Conservation (phyloP, 2,113 vertebrate species). For the Forbesichthys agassizii region DNA sequence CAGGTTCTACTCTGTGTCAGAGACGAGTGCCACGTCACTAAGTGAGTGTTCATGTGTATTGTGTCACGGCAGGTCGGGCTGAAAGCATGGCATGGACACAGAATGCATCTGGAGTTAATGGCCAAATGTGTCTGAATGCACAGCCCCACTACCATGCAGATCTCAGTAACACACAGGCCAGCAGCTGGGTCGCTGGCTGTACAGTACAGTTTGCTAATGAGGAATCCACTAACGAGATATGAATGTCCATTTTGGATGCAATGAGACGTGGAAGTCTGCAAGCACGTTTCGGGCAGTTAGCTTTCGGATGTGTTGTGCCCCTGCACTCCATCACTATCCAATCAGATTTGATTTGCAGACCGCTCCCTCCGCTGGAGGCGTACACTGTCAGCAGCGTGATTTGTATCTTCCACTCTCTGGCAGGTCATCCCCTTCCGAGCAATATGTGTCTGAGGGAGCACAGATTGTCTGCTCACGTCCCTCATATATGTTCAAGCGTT, state of each 20-base stretch:
- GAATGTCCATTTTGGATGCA: background rate
- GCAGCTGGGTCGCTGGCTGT: too few species aligned
- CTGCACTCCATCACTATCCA: constrained; percentile 24
- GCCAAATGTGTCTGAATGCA: too few species aligned
- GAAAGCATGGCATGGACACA: too few species aligned
- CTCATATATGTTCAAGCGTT: constrained; percentile 6
- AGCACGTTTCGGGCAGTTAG: background rate
- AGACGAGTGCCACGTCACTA: too few species aligned
- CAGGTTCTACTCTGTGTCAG: too few species aligned
- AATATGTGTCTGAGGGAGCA: constrained; percentile 2
- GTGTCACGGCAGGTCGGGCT: too few species aligned
- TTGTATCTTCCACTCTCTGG: constrained; percentile 35
- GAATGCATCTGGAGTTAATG: too few species aligned
- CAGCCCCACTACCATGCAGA: too few species aligned
- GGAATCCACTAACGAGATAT: background rate
- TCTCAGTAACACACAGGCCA: too few species aligned
- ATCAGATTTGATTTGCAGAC: constrained; percentile 56
- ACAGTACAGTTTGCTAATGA: too few species aligned
- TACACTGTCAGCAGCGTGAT: constrained; percentile 43
- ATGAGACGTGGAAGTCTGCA: background rate
- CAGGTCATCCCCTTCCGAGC: constrained; percentile 21
- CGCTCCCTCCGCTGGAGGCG: constrained; percentile 25
- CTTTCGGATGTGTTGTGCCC: constrained; percentile 1
- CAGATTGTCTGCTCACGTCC: constrained; percentile 19
- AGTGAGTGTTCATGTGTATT: too few species aligned